Conservation (phyloP, 2,888 invertebrate species). For the Agonopterix subpropinquella region DNA sequence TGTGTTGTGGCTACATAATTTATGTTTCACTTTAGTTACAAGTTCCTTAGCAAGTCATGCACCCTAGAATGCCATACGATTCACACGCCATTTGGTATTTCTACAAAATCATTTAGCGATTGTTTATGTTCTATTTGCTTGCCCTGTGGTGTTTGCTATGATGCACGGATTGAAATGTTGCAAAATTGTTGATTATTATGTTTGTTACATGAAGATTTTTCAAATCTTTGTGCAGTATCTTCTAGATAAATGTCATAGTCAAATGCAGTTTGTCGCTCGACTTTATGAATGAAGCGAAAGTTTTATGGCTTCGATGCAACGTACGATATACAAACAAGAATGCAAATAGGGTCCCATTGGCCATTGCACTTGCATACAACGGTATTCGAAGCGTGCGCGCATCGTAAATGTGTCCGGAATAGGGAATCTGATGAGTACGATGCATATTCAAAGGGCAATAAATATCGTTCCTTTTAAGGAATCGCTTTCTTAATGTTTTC, state of each 20-base stretch:
- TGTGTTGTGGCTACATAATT: conserved; percentile 12
- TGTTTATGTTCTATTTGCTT: conserved; percentile 20
- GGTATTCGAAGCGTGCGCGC: conserved; percentile 54
- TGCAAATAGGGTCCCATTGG: conserved; percentile 48
- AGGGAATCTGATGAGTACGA: conserved; percentile 34
- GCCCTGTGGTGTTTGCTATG: conserved; percentile 30
- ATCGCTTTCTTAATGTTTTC: too few species aligned
- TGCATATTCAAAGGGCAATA: conserved; percentile 38
- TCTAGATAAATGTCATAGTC: conserved; percentile 31
- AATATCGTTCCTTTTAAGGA: too few species aligned
- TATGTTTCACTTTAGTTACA: conserved; percentile 19
- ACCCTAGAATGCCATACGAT: conserved; percentile 25
- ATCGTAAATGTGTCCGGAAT: conserved; percentile 45
- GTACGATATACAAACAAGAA: conserved; percentile 51
- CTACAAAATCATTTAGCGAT: conserved; percentile 15
- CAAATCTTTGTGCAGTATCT: not conserved
- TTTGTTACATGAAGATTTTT: conserved; percentile 13
- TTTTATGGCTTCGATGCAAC: conserved; percentile 38
- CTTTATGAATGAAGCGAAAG: conserved; percentile 43
- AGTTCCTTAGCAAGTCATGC: conserved; percentile 15
- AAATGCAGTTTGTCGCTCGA: conserved; percentile 65
- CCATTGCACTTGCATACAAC: conserved; percentile 60
- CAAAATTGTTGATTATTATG: conserved; percentile 29
- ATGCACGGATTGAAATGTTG: conserved; percentile 9
- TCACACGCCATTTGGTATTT: conserved; percentile 24